Percentiles rank a stretch among this genome's conserved stretches.
Evolutionary conservation across 2,113 vertebrate genomes (phyloP).

Genomic region (Nycticebus coucang): DNA sequence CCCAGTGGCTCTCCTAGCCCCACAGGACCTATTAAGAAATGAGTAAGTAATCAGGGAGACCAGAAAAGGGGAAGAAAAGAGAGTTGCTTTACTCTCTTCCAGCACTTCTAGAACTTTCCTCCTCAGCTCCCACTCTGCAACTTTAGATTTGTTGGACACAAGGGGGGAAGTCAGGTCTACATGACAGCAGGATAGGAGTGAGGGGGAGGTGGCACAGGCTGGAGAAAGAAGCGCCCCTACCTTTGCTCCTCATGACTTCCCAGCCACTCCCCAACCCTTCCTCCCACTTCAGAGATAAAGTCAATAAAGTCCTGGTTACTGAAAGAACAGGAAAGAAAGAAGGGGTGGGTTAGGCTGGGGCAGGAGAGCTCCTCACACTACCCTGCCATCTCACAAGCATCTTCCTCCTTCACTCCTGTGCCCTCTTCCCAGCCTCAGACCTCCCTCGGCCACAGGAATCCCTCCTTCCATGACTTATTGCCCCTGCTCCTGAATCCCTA

Average conservation of each 20-base stretch:
- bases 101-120: not conserved
- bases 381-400: not conserved
- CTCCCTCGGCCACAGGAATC: not conserved
- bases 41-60: not conserved
- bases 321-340: not conserved
- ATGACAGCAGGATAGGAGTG: not conserved
- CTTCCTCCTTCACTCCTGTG: too few species aligned
- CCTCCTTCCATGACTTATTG: not conserved
- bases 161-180: not conserved
- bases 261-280: rapidly evolving
- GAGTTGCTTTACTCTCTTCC: not conserved
- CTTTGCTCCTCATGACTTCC: not conserved
- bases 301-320: not conserved
- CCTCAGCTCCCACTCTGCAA: not conserved
- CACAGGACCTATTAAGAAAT: not conserved
- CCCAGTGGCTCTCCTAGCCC: not conserved
- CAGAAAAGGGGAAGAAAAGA: not conserved
- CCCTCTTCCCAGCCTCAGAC: not conserved
- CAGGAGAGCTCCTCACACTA: not conserved
- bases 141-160: too few species aligned
- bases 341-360: not conserved
- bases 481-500: not conserved
- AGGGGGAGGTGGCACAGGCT: rapidly evolving
- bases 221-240: not conserved
- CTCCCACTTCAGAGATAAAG: not conserved